phyloP scores from a whole-genome alignment of 2,113 vertebrate species.

The Gadus macrocephalus region DNA sequence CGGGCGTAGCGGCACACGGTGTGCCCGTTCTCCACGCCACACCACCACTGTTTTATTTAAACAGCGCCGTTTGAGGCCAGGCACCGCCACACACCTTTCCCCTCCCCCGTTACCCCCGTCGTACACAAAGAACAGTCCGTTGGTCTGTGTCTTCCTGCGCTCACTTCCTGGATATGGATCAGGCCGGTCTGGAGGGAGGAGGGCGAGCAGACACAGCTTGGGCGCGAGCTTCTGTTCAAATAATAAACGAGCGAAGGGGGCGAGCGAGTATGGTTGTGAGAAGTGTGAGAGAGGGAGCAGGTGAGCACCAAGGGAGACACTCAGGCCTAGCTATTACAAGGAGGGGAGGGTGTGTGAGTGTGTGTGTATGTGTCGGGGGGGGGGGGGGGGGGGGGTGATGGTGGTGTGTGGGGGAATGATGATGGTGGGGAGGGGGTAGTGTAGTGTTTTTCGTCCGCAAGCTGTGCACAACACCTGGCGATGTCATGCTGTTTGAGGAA shows the following conservation, averaged over 20 bases:
- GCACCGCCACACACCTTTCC: not conserved
- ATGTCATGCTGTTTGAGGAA: conserved; percentile 33
- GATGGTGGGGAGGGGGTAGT: not conserved
- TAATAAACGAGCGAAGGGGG: no score
- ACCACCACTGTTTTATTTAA: conserved; percentile 16
- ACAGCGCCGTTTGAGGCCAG: not conserved
- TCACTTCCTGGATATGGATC: conserved; percentile 17
- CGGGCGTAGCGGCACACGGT: not conserved
- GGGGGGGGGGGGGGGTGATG: no score
- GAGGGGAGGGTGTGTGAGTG: conserved; percentile 14
- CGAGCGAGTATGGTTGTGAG: conserved; percentile 22
- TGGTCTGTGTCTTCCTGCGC: not conserved
- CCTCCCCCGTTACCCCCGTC: no score
- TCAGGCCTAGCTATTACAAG: conserved; percentile 34
- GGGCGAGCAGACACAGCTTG: no score
- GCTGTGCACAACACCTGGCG: conserved; percentile 55
- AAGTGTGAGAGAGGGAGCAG: conserved; percentile 10
- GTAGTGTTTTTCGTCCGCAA: conserved; percentile 29
- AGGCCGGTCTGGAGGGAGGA: no score
- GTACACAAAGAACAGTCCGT: no score
- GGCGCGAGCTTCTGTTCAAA: no score
- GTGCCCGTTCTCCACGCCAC: not conserved
- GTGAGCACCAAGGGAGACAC: conserved; percentile 25
- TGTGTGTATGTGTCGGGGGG: no score
- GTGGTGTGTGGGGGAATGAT: no score